Evolutionary conservation across 1,140 invertebrate genomes (phyloP), one percentile per base, ranked within the genome.

Genomic region (Procambarus virginalis): DNA sequence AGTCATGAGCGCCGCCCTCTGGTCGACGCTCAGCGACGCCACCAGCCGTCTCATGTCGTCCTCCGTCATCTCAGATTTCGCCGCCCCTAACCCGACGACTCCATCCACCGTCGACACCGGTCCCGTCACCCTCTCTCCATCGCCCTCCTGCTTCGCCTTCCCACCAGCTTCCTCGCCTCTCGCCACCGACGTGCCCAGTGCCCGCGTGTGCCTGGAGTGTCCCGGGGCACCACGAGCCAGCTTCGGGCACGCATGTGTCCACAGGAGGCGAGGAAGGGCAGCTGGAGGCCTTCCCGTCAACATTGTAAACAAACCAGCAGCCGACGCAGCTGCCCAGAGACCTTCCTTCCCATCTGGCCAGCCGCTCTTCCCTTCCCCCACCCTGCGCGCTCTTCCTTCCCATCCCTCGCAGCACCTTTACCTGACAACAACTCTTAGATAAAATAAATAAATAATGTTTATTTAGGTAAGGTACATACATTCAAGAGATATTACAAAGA

Each of bases 251-350:
- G 60, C 2, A 77, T n/a, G 68, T 22, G 49, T 55, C 51, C 70
- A 60, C n/a, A 85, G 9, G 1, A 77, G 73, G 84, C 49, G 75
- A 85, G 84, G 22, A 45, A 85, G 77, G 84, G 55, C 20, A 20
- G 58, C 20, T 4, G 22, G 10, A 55, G 48, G 73, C 84, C 73
- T 75, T 76, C 70, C 64, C 45, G 64, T 51, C 60, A 58, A 58
- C 84, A 85, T 85, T 76, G 84, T 85, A 76, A 85, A 85, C 84
- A 85, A 85, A 85, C 68, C 84, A 85, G 84, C 84, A 85, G 84
- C 84, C 70, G 84, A 76, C 84, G 73, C 49, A 45, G 10, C 51
- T 45, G 5, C 79, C 60, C n/a, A 34, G 34, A 34, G 34, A 34
- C 34, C 34, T 34, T 34, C 34, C 34, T 34, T 34, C 34, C 1